These are phyloP conservation scores for Chrosomus eos DNA, from an alignment of 2,797 vertebrate genomes.

Conservation along the genomic window DNA sequence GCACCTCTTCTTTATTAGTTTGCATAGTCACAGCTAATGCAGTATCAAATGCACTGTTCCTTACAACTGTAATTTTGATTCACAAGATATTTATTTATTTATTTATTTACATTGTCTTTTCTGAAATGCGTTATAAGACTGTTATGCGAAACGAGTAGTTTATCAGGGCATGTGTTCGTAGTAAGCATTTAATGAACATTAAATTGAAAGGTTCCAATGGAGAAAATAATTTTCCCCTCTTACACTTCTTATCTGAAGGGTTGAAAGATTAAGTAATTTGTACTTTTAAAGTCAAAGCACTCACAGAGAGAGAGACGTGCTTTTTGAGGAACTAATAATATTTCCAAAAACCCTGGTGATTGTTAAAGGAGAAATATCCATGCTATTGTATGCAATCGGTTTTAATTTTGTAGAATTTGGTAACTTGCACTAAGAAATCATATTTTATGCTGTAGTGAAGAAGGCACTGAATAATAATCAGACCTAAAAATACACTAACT, in stretches of 20 bases:
- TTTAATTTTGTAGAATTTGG: slow-evolving; percentile 14
- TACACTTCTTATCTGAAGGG: slow-evolving; percentile 25
- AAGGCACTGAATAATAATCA: slow-evolving; percentile 39
- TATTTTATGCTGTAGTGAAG: slow-evolving; percentile 26
- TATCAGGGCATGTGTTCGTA: slow-evolving; percentile 28
- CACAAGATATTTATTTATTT: slow-evolving; percentile 13
- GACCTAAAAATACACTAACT: slow-evolving; percentile 44
- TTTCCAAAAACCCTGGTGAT: slow-evolving; percentile 5
- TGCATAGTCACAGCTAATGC: slow-evolving; percentile 43
- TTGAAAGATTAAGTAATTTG: slow-evolving; percentile 5
- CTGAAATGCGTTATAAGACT: slow-evolving; percentile 15
- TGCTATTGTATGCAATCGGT: not conserved
- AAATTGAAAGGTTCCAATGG: not conserved
- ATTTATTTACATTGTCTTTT: slow-evolving; percentile 29
- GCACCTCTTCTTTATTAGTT: slow-evolving; percentile 42
- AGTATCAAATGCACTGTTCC: slow-evolving; percentile 47
- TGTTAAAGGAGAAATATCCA: not conserved
- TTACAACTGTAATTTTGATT: slow-evolving; percentile 33
- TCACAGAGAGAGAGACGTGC: not conserved
- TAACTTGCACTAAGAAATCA: slow-evolving; percentile 9
- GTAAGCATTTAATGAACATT: slow-evolving; percentile 31
- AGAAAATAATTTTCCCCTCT: slow-evolving; percentile 33
- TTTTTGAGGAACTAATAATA: not conserved
- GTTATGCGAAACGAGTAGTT: slow-evolving; percentile 32
- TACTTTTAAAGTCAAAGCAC: slow-evolving; percentile 27